These are phyloP conservation scores for Axea sp. DNA, from an alignment of 2,888 invertebrate species.

Conservation along the genomic window DNA sequence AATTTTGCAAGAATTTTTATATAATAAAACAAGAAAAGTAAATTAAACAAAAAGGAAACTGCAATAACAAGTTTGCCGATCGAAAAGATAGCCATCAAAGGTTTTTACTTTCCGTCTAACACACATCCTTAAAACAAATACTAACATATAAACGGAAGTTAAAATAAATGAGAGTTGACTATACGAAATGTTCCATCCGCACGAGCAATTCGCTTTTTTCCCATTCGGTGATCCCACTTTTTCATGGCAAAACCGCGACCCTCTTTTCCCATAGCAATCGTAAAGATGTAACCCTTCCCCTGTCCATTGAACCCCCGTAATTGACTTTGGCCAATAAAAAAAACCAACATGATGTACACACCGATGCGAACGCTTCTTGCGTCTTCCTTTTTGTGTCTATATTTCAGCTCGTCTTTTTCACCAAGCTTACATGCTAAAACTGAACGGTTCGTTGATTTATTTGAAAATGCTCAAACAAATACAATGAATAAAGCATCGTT, in stretches of 20 bases:
- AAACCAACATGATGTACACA: conserved; percentile 14
- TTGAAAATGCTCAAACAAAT: background rate
- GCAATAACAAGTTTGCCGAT: background rate
- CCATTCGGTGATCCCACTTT: conserved; percentile 14
- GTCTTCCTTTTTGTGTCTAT: background rate
- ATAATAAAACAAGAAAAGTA: background rate
- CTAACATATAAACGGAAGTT: conserved; percentile 25
- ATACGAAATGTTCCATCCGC: conserved; percentile 28
- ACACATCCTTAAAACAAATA: conserved; percentile 35
- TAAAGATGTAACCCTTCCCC: conserved; percentile 26
- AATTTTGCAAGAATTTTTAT: too few relatives aligned
- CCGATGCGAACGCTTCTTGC: background rate
- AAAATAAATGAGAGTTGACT: conserved; percentile 36
- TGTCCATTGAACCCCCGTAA: conserved; percentile 11
- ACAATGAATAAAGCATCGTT: background rate
- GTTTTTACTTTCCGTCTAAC: conserved; percentile 2
- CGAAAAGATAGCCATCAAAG: conserved; percentile 7
- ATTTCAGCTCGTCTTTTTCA: background rate
- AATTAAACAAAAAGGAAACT: background rate
- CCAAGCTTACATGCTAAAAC: conserved; percentile 1
- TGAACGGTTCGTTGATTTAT: background rate
- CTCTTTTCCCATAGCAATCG: conserved; percentile 46
- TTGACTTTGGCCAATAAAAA: conserved; percentile 20
- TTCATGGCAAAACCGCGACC: conserved; percentile 33
- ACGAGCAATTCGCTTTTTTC: conserved; percentile 29